Base-by-base conservation (phyloP, 37 sponge, comb jelly and placozoan genomes). In the Halichondria panicea region DNA sequence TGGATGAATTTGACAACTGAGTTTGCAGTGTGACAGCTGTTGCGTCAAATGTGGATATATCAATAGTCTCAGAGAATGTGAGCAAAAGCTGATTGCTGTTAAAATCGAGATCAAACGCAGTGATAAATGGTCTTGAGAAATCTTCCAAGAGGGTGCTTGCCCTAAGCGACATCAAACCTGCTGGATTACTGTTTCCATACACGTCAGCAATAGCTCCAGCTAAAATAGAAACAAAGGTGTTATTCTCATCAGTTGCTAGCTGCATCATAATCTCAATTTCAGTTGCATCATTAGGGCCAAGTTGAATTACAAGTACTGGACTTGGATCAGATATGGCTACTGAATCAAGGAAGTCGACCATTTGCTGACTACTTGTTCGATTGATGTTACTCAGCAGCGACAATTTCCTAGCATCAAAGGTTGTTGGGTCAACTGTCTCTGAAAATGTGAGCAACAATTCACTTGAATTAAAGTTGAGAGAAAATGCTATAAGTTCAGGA, bases 11-110 rank as follows among this genome's bases (percentile, higher is more conserved):
- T 32, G 77, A 72, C 28, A 78, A 21, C 27, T 70, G 50, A 65
- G 85, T 92, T 43, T 88, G 92, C 6, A 95, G 72, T 34, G 90
- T 86, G 12, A 95, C 5, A 48, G 71, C 36, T 18, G 70, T 48
- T 32, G 89, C 76, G 18, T 78, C 36, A 63, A 95, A 91, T 3
- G 96, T 72, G 22, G 77, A 44, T 4, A 66, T 24, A 54, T 86
- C 63, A n/a, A 95, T 59, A 2, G 81, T 74, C 33, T 95, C 87
- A 53, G 86, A 70, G 66, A 91, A 95, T 0, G 76, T 45, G 50
- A 95, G 74, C 28, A 77, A 53, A 22, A 95, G 63, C 21, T 50
- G 45, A 43, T 85, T 77, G 43, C 77, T 89, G 67, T 85, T 74
- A 33, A 92, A 57, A 56, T 95, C 76, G 18, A 95, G 52, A 46